A percentile compares a stretch with the other conserved stretches of the same genome.
phyloP scores from a whole-genome alignment of 2,113 vertebrate genomes.

The Odocoileus virginianus region DNA sequence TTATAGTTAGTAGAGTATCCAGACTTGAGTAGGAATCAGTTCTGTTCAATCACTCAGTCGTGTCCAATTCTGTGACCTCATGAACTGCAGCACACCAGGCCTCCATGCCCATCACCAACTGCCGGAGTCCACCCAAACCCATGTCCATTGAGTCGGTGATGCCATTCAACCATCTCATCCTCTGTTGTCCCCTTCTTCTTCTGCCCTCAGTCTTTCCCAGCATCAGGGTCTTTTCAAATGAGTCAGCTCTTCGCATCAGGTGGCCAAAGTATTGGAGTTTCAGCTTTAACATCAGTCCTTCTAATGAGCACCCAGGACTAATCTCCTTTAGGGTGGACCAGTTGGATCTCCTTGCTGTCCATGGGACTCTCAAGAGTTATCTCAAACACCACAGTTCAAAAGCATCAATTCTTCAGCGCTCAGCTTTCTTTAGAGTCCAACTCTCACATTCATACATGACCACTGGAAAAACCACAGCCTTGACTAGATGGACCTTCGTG shows the following conservation, averaged over 20 bases:
- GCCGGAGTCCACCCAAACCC: fast-evolving
- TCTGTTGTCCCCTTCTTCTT: background rate
- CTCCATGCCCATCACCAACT: background rate
- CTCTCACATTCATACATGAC: background rate
- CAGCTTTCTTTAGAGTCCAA: background rate
- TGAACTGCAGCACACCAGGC: background rate
- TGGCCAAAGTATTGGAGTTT: background rate
- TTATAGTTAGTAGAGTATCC: background rate
- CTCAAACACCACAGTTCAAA: background rate
- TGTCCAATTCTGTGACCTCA: background rate
- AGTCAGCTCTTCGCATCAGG: background rate
- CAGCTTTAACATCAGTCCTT: background rate
- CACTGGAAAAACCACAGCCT: background rate
- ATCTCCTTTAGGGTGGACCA: background rate
- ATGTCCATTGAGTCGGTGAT: background rate
- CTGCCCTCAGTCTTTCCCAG: background rate
- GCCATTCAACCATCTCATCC: background rate
- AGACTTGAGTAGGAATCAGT: background rate
- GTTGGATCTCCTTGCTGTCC: background rate
- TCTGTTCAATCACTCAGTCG: background rate
- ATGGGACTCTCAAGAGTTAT: background rate
- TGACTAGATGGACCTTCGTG: background rate
- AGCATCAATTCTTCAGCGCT: fast-evolving
- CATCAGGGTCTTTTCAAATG: background rate
- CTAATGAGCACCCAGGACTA: background rate